These are phyloP conservation scores for Drosophila obscura DNA, from an alignment of 1,140 invertebrate species.

Conservation along the genomic window DNA sequence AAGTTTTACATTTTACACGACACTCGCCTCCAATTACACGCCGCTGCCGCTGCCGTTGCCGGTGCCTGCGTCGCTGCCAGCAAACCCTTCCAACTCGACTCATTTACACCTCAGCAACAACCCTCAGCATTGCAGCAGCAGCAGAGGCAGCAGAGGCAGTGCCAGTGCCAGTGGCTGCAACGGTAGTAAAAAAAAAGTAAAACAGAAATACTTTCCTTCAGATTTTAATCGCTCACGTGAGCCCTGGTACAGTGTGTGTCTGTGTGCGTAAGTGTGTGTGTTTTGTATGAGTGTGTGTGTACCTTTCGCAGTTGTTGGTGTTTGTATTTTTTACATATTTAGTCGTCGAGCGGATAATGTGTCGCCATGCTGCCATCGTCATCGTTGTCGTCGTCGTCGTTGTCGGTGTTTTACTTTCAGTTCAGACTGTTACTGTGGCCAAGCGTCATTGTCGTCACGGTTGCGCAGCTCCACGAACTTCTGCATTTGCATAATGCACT, in stretches of 20 bases:
- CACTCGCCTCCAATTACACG: slow-evolving; percentile 81
- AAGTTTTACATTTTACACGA: slow-evolving; percentile 83
- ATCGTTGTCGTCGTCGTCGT: slow-evolving; percentile 39
- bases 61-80: slow-evolving; percentile 5
- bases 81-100: slow-evolving; percentile 69
- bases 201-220: slow-evolving; percentile 78
- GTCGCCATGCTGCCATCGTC: slow-evolving; percentile 62
- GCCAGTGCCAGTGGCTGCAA: slow-evolving; percentile 31
- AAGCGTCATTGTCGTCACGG: slow-evolving; percentile 51
- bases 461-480: slow-evolving; percentile 35
- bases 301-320: slow-evolving; percentile 25
- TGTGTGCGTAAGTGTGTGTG: slow-evolving; percentile 6
- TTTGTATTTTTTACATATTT: slow-evolving; percentile 55
- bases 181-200: slow-evolving; percentile 22
- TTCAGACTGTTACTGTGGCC: slow-evolving; percentile 3
- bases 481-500: slow-evolving; percentile 58
- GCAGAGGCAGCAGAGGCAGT: slow-evolving; percentile 43
- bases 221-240: slow-evolving; percentile 83
- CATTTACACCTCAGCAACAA: slow-evolving; percentile 73
- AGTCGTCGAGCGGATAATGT: slow-evolving; percentile 70
- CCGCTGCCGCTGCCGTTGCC: slow-evolving; percentile 48
- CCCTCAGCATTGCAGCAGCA: slow-evolving; percentile 29
- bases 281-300: slow-evolving; percentile 18
- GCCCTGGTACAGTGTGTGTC: slow-evolving; percentile 43
- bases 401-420: slow-evolving; percentile 29